Evolutionary conservation across 2,888 invertebrate species (phyloP).

Genomic region (Meiosimyza decipiens): DNA sequence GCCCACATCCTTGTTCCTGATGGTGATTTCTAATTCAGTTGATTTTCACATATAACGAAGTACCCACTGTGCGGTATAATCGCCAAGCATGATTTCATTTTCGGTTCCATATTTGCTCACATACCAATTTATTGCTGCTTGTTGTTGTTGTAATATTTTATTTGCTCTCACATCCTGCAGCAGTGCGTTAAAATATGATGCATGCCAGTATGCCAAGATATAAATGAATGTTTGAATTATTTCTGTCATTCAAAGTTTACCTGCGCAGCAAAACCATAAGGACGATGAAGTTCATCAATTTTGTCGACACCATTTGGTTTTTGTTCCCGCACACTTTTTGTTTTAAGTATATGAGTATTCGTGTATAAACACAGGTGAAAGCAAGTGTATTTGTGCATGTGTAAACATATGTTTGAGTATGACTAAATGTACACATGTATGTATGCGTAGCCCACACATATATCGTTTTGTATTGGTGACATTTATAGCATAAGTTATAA

Average conservation of each 20-base stretch:
- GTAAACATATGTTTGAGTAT: too few relatives aligned
- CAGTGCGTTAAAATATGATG: conserved; percentile 37
- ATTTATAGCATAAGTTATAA: conserved; percentile 29
- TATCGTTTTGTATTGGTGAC: conserved; percentile 14
- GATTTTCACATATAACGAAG: too few relatives aligned
- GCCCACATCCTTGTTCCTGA: too few relatives aligned
- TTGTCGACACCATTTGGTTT: conserved; percentile 6
- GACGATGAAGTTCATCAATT: conserved; percentile 23
- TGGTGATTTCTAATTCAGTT: too few relatives aligned
- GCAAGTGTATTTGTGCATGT: too few relatives aligned
- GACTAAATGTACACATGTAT: too few relatives aligned
- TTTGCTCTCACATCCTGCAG: neutral
- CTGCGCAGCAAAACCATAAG: neutral
- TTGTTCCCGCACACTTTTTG: neutral
- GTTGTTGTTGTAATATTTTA: too few relatives aligned
- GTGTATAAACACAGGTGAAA: neutral
- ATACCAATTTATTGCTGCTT: too few relatives aligned
- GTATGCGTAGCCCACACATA: conserved; percentile 6
- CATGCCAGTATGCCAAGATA: conserved; percentile 37
- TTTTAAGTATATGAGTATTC: conserved; percentile 2
- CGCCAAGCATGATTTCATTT: too few relatives aligned
- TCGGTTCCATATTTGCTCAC: too few relatives aligned
- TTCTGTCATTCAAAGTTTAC: conserved; percentile 30
- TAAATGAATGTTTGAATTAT: conserved; percentile 41
- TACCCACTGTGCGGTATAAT: too few relatives aligned